Conservation (phyloP, 2,797 vertebrate genomes). For the Pyrrhura leucotis region DNA sequence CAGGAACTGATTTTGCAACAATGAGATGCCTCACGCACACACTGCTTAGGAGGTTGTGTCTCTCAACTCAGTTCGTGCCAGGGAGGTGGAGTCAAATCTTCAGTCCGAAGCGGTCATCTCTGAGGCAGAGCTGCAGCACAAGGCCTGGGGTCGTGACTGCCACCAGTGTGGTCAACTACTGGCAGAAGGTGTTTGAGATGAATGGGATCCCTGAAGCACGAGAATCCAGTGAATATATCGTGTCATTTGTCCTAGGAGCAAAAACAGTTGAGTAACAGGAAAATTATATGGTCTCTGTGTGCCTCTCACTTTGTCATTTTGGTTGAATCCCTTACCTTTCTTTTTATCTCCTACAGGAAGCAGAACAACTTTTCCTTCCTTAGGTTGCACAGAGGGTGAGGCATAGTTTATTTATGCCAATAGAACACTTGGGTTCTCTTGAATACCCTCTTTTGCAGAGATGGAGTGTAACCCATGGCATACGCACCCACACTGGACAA, state of each 20-base stretch:
- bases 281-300: background rate
- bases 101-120: background rate
- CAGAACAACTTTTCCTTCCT: background rate
- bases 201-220: constrained; percentile 85
- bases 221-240: constrained; percentile 88
- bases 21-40: background rate
- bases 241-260: constrained; percentile 92
- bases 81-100: background rate
- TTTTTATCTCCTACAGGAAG: background rate
- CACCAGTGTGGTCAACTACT: constrained; percentile 64
- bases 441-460: background rate
- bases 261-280: constrained; percentile 88
- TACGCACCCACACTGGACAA: background rate
- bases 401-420: background rate
- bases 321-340: background rate
- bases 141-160: constrained; percentile 19
- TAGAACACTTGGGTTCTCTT: background rate
- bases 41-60: background rate
- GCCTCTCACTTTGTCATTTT: background rate
- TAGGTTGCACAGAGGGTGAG: background rate
- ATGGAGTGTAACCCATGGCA: background rate
- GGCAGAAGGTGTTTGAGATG: constrained; percentile 82
- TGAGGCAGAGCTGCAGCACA: background rate
- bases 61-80: background rate
- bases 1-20: background rate